Conservation (phyloP, 2,888 invertebrate species). For the Lordiphosa andalusiaca region DNA sequence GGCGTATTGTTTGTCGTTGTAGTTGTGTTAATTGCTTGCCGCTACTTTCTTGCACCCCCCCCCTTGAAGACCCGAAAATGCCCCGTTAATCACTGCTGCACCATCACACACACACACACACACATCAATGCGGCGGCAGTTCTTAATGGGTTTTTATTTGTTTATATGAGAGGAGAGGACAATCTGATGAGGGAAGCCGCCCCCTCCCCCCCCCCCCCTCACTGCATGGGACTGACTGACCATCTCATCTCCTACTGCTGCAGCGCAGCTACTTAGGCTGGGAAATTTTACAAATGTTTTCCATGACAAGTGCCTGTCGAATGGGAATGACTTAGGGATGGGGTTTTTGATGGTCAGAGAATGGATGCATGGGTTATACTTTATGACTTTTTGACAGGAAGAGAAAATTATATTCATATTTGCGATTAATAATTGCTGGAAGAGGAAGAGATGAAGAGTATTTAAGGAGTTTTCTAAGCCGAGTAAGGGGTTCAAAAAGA, state of each 20-base stretch:
- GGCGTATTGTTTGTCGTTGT: slow-evolving; percentile 54
- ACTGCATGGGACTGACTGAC: slow-evolving; percentile 30
- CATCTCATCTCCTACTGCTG: slow-evolving; percentile 37
- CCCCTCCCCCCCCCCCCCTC: background rate
- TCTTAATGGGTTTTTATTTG: slow-evolving; percentile 71
- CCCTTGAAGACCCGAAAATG: background rate
- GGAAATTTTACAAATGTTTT: slow-evolving; percentile 66
- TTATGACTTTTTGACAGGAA: slow-evolving; percentile 18
- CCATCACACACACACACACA: slow-evolving; percentile 49
- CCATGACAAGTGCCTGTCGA: slow-evolving; percentile 57
- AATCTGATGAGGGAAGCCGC: slow-evolving; percentile 45
- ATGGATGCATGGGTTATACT: slow-evolving; percentile 11
- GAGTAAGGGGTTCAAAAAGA: too few relatives aligned
- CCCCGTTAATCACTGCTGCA: slow-evolving; percentile 37
- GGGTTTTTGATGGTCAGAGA: background rate
- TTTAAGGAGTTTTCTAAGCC: too few relatives aligned
- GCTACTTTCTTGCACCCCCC: slow-evolving; percentile 65
- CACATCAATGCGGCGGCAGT: slow-evolving; percentile 48
- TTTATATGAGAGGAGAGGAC: slow-evolving; percentile 53
- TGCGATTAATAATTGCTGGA: slow-evolving; percentile 10
- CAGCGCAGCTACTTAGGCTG: slow-evolving; percentile 34
- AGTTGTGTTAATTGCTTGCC: slow-evolving; percentile 72
- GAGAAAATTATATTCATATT: slow-evolving; percentile 31
- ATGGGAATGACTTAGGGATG: slow-evolving; percentile 1
- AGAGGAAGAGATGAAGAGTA: too few relatives aligned